phyloP scores from a whole-genome alignment of 2,113 vertebrate genomes.

The Entosphenus tridentatus region DNA sequence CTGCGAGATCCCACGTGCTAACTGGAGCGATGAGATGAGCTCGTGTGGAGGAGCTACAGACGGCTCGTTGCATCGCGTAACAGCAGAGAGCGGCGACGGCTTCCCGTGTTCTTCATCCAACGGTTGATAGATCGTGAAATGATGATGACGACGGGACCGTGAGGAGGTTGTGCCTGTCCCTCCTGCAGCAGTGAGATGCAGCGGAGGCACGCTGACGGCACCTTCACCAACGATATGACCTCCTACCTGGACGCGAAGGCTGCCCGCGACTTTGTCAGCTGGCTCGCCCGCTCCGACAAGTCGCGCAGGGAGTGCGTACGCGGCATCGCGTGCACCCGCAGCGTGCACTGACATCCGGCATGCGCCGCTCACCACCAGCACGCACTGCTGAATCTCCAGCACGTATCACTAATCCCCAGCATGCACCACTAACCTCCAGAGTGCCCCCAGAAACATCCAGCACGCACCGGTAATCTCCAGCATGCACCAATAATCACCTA shows the following conservation, averaged over 20 bases:
- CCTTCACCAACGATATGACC: background rate
- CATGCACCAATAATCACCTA: too few species aligned
- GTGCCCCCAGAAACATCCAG: too few species aligned
- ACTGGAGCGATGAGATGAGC: background rate
- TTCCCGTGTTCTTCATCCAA: background rate
- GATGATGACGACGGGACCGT: background rate
- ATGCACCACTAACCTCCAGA: too few species aligned
- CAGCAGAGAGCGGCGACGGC: background rate
- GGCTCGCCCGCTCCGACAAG: background rate
- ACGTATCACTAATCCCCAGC: too few species aligned
- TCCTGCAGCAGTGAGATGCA: background rate
- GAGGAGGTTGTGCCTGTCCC: background rate
- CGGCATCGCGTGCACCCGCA: too few species aligned
- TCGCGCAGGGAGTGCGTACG: too few species aligned
- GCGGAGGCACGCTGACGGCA: background rate
- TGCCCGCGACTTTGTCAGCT: slow-evolving; percentile 2
- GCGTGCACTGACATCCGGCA: too few species aligned
- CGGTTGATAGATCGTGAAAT: background rate
- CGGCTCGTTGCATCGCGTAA: background rate
- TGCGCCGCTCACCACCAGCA: too few species aligned
- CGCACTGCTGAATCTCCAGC: too few species aligned
- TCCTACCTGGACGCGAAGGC: slow-evolving; percentile 3
- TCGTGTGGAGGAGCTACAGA: background rate
- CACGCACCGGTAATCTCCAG: too few species aligned
- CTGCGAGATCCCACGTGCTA: background rate